A percentile compares a stretch with the other conserved stretches of the same genome.
phyloP scores from a whole-genome alignment of 2,888 invertebrate species.

The Lepidonotus clava region DNA sequence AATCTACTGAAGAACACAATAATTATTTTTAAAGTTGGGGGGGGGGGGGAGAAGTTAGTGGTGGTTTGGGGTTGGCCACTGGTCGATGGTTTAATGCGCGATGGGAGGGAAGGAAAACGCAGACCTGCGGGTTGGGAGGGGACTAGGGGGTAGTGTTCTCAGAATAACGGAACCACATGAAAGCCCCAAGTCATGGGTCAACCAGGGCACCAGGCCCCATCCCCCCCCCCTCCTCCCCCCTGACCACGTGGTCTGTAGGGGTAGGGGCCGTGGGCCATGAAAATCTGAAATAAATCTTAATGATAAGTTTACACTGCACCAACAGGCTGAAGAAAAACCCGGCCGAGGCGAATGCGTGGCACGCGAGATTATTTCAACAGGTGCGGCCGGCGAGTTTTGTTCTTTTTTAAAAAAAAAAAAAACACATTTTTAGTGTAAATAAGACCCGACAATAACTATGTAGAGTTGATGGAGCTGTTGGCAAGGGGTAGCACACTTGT shows the following conservation, averaged over 20 bases:
- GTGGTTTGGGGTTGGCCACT: too few relatives aligned
- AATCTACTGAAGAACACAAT: too few relatives aligned
- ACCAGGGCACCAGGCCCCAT: not conserved
- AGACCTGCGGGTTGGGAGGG: not conserved
- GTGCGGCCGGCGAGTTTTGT: not conserved
- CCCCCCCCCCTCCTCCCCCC: too few relatives aligned
- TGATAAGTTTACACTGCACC: slow-evolving; percentile 9
- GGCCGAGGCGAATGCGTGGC: not conserved
- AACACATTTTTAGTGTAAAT: too few relatives aligned
- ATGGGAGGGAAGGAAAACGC: not conserved
- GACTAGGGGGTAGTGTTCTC: slow-evolving; percentile 13
- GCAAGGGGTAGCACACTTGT: too few relatives aligned
- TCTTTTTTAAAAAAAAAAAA: too few relatives aligned
- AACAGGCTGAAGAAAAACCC: not conserved
- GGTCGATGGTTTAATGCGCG: not conserved
- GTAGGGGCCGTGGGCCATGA: not conserved
- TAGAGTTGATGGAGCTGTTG: too few relatives aligned
- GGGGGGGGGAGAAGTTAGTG: not conserved
- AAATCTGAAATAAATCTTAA: not conserved
- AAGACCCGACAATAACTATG: too few relatives aligned
- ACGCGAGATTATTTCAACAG: slow-evolving; percentile 23
- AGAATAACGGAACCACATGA: slow-evolving; percentile 23
- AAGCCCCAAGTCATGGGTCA: not conserved
- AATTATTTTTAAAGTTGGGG: not conserved
- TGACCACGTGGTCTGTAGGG: not conserved